Base-by-base conservation (phyloP, 2,113 vertebrate genomes). In the Ceyx cyanopectus region DNA sequence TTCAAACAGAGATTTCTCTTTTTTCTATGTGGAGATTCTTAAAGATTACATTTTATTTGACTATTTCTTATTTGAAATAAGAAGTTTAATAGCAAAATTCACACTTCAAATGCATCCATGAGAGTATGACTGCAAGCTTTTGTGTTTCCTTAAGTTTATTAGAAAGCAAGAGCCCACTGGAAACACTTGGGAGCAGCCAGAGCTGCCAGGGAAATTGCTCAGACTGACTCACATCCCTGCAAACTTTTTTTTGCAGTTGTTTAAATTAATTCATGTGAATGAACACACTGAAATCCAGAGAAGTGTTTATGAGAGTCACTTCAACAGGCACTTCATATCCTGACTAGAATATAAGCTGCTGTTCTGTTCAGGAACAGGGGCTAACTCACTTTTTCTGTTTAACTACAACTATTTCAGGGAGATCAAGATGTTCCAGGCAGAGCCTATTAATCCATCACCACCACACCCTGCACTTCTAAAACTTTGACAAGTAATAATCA, bases 231-330 rank as follows among this genome's bases (percentile, higher is more conserved):
- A 27, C 53, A 50, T 53, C 92, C 27, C 69, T 84, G 57, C 32
- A 90, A 86, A 84, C n/a, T 34, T 91, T 73, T 73, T 45, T 88
- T 78, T 83, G 82, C 57, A 90, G 91, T 65, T 84, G 48, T 34
- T 92, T 90, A 78, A 83, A 81, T 85, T 70, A 88, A 90, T 83
- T 86, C 54, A 68, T 61, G 53, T 41, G 73, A 92, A 92, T 61
- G 61, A 90, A 74, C 32, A 19, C 68, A 83, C 80, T 61, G 68
- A 95, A 96, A 93, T 92, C 83, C 65, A 74, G 62, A 82, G 43
- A 85, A 93, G 85, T 72, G 77, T 78, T 95, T 85, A 85, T 56
- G 61, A 90, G 77, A 94, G 83, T 84, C 86, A 89, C 76, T 79
- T 84, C 53, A 93, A 81, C 53, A 5, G 1, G 48, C 43, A 86